Evolutionary conservation across 2,113 vertebrate genomes (phyloP).

Genomic region (Procapra przewalskii): DNA sequence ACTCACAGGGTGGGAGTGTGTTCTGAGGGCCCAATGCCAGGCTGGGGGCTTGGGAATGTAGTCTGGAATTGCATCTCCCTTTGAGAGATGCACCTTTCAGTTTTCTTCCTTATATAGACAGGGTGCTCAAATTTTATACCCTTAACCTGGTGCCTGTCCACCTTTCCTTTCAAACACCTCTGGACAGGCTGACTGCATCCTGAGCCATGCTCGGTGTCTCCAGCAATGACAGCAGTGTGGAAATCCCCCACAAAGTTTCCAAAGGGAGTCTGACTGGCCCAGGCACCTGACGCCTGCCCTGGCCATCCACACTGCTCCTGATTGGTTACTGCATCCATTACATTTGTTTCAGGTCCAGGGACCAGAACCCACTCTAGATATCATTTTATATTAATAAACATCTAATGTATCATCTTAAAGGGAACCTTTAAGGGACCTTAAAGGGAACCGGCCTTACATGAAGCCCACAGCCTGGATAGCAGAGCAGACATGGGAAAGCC

Average conservation of each 20-base stretch:
- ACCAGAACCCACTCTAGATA: neutral
- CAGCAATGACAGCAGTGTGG: neutral
- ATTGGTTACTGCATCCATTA: too few species aligned
- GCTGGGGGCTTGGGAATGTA: neutral
- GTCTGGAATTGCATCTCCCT: neutral
- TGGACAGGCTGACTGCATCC: neutral
- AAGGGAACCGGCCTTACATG: neutral
- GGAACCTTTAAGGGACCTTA: neutral
- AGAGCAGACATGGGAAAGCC: neutral
- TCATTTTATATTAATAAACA: neutral
- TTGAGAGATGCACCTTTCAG: neutral
- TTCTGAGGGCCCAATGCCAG: neutral
- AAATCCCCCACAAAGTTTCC: neutral
- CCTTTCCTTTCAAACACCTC: neutral
- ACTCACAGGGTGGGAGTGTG: neutral
- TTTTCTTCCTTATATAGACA: neutral
- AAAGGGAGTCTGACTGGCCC: neutral
- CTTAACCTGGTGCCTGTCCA: neutral
- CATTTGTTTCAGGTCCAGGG: neutral
- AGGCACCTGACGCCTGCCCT: neutral
- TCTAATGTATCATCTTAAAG: neutral
- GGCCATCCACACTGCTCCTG: neutral
- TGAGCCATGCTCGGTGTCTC: neutral
- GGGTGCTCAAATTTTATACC: neutral
- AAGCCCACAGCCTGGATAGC: neutral